These are phyloP conservation scores for Thumatha senex DNA, from an alignment of 2,888 invertebrate species.

Conservation along the genomic window DNA sequence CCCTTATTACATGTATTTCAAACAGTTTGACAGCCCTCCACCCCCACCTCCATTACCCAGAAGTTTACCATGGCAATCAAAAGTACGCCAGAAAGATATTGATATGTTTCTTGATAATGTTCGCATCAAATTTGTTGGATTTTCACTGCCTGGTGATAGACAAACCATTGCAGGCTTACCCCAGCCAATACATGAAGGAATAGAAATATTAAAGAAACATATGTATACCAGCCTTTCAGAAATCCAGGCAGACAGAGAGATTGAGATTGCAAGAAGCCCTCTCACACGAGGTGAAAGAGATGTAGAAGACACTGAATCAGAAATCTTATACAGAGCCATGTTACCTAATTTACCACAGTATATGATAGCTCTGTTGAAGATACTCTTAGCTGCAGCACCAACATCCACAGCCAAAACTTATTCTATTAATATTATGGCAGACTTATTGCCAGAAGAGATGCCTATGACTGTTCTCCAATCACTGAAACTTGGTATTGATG, in stretches of 20 bases:
- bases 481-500: constrained; percentile 97
- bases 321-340: constrained; percentile 96
- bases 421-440: constrained; percentile 98
- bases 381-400: constrained; percentile 98
- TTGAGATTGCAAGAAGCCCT: constrained; percentile 95
- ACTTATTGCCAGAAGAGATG: constrained; percentile 98
- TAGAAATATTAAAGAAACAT: constrained; percentile 95
- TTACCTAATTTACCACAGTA: constrained; percentile 98
- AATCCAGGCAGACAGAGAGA: constrained; percentile 94
- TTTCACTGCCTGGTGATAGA: constrained; percentile 93
- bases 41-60: constrained; percentile 75
- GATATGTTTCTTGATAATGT: constrained; percentile 96
- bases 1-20: constrained; percentile 71
- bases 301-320: constrained; percentile 91
- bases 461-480: constrained; percentile 97
- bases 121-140: constrained; percentile 97
- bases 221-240: constrained; percentile 97
- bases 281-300: constrained; percentile 92
- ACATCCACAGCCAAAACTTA: constrained; percentile 99
- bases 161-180: constrained; percentile 97
- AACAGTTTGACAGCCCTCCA: constrained; percentile 74
- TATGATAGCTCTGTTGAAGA: constrained; percentile 98
- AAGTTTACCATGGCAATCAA: constrained; percentile 97
- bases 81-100: constrained; percentile 96
- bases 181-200: constrained; percentile 98